Conservation (phyloP, 2,888 invertebrate genomes). For the Drosophila austrosaltans region DNA sequence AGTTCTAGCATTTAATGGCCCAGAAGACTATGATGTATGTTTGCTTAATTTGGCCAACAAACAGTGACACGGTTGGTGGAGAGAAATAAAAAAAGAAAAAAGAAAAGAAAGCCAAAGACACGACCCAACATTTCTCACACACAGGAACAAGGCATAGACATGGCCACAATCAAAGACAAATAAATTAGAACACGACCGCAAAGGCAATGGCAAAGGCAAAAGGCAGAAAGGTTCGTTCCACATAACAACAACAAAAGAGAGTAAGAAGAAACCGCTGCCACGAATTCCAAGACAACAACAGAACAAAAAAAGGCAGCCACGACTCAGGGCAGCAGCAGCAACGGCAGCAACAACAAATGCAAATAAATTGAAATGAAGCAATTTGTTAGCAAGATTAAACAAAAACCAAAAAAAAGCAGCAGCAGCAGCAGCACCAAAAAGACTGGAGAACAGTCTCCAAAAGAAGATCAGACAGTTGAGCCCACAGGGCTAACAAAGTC, state of each 20-base stretch:
- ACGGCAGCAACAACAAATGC: constrained; percentile 62
- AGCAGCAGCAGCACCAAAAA: not conserved
- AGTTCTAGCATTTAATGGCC: constrained; percentile 58
- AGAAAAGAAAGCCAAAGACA: constrained; percentile 59
- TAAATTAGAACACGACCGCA: constrained; percentile 78
- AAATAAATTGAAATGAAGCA: constrained; percentile 79
- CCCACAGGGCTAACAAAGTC: constrained; percentile 73
- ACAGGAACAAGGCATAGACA: constrained; percentile 39
- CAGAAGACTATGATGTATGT: constrained; percentile 65
- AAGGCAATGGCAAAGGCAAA: constrained; percentile 23
- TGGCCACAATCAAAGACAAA: constrained; percentile 75
- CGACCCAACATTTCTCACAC: constrained; percentile 44
- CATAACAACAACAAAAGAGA: constrained; percentile 24
- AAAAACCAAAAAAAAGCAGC: constrained; percentile 36
- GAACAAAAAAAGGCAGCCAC: constrained; percentile 26
- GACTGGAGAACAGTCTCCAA: constrained; percentile 18
- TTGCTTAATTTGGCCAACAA: constrained; percentile 62
- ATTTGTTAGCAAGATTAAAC: constrained; percentile 78
- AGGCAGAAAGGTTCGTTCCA: constrained; percentile 48
- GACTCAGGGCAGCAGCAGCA: constrained; percentile 45
- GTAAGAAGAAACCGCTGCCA: constrained; percentile 56
- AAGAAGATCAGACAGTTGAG: constrained; percentile 44
- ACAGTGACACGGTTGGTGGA: constrained; percentile 14
- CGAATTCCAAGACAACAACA: constrained; percentile 46
- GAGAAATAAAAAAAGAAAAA: constrained; percentile 1